Evolutionary conservation across 2,797 vertebrate species (phyloP), one percentile per base, ranked within the genome.

Genomic region (Pelochelys cantorii): DNA sequence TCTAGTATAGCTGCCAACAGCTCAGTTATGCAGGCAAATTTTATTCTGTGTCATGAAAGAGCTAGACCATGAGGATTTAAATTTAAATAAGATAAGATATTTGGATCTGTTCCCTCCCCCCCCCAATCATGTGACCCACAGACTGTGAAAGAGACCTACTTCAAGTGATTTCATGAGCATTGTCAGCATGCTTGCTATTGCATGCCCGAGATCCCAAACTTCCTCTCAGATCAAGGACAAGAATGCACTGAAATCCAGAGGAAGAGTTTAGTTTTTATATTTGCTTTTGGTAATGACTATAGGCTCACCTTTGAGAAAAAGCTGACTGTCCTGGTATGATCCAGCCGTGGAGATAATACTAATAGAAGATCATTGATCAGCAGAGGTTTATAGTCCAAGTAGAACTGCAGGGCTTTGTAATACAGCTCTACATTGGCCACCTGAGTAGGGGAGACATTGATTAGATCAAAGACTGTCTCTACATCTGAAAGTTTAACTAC

Each of bases 371-470:
- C 99, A 7, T 99, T 99, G 74, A 99, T 97, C 77, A 99, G 95
- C 27, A 99, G 97, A 14, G 99, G 99, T 93, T 99, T 99, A 93
- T 97, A 99, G 55, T 99, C 99, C 95, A 99, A 96, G 90, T 99
- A 99, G 96, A 99, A 99, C 92, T 98, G 98, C 79, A 99, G 97
- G 56, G 99, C 98, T 98, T 98, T 99, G 94, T 99, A 99, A 97
- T 98, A 99, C 81, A 99, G 95, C 96, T 99, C 99, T 68, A 99
- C 98, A 53, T 99, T 99, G 31, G 99, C 99, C 83, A 99, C 99
- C 99, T 99, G 93, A 5, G 37, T 22, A 5, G 53, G 84, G 83
- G 48, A 83, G 11, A n/a, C 2, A 88, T 31, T 94, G 55, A 92
- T 81, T 71, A 85, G 71, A 75, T 86, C 12, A 87, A 86, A 90